phyloP scores from a whole-genome alignment of 2,888 invertebrate genomes.

The Brachypalpus laphriformis region DNA sequence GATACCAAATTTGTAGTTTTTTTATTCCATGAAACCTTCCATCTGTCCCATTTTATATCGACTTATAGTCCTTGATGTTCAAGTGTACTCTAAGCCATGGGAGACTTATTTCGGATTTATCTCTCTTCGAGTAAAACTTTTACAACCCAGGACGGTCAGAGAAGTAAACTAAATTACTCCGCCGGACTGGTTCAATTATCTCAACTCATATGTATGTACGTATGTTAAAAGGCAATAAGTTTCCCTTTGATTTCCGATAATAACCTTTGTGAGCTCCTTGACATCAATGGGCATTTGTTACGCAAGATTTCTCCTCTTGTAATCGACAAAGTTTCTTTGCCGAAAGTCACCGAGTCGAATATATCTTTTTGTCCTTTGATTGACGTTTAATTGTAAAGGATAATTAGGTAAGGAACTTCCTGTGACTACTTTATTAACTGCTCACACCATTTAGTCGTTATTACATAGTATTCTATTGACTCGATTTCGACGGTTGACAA shows the following conservation, averaged over 20 bases:
- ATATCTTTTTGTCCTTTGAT: background rate
- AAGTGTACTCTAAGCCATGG: background rate
- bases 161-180: background rate
- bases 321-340: slow-evolving; percentile 28
- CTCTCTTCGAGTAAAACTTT: background rate
- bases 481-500: background rate
- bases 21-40: background rate
- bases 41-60: background rate
- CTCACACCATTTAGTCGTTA: background rate
- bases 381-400: slow-evolving; percentile 11
- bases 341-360: background rate
- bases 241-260: background rate
- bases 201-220: background rate
- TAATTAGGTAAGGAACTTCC: slow-evolving; percentile 13
- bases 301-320: background rate
- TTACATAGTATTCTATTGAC: slow-evolving; percentile 15
- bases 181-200: background rate
- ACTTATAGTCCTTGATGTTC: too few species aligned
- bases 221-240: background rate
- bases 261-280: background rate
- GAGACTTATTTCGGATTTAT: background rate
- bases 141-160: background rate
- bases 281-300: background rate
- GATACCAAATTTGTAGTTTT: background rate
- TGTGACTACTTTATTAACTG: slow-evolving; percentile 4